Conservation (phyloP, 2,113 vertebrate species). For the Mugil cephalus region DNA sequence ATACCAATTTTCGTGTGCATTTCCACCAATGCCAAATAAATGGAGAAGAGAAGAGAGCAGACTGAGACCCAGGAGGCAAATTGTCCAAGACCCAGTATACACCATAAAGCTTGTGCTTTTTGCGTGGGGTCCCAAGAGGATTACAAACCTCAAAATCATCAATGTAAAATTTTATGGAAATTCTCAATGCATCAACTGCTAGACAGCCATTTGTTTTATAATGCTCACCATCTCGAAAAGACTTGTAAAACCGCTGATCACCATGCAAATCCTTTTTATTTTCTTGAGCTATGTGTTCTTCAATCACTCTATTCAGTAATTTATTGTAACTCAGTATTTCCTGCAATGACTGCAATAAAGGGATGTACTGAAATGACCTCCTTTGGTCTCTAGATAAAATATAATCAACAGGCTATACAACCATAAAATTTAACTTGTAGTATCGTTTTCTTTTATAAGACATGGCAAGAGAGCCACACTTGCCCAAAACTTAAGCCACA, state of each 20-base stretch:
- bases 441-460: constrained; percentile 7
- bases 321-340: not conserved
- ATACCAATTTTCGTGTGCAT: constrained; percentile 25
- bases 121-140: not conserved
- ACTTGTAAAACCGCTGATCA: not conserved
- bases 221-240: not conserved
- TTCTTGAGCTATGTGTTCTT: constrained; percentile 16
- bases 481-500: not conserved
- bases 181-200: too few relatives aligned
- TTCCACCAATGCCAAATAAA: constrained; percentile 7
- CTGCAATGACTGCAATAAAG: constrained; percentile 12
- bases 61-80: not conserved
- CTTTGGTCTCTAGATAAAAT: not conserved
- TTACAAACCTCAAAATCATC: not conserved
- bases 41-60: not conserved
- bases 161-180: too few relatives aligned
- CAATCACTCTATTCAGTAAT: constrained; percentile 2
- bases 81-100: too few relatives aligned
- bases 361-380: constrained; percentile 4
- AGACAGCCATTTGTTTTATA: constrained; percentile 12
- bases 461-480: not conserved
- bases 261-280: not conserved
- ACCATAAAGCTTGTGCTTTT: not conserved
- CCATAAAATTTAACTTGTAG: not conserved
- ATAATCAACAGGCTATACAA: not conserved